phyloP scores from a whole-genome alignment of 1,140 invertebrate species.

The Cephus cinctus region DNA sequence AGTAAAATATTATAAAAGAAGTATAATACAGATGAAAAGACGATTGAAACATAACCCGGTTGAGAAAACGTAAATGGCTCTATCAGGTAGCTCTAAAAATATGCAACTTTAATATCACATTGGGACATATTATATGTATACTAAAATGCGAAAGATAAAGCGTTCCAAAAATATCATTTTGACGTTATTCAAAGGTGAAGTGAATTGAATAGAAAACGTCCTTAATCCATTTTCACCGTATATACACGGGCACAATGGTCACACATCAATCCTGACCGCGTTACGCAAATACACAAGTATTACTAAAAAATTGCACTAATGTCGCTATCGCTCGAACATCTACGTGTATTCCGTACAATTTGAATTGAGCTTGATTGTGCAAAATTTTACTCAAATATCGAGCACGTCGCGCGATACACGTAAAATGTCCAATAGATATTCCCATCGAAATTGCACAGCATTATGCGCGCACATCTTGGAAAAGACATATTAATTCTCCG shows the following conservation, averaged over 20 bases:
- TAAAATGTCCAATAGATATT: too few species aligned
- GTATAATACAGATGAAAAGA: too few species aligned
- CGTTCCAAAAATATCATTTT: conserved; percentile 8
- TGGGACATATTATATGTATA: background rate
- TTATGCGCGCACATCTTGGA: too few species aligned
- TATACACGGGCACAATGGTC: background rate
- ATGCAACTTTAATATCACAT: conserved; percentile 1
- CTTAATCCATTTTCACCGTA: background rate
- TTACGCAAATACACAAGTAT: background rate
- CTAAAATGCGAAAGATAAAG: conserved; percentile 3
- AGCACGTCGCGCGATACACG: too few species aligned
- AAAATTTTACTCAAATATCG: too few species aligned
- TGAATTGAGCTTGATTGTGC: too few species aligned
- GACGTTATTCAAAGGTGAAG: background rate
- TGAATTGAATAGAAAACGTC: background rate
- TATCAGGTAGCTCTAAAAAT: conserved; percentile 1
- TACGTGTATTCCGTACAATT: too few species aligned
- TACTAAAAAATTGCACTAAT: background rate
- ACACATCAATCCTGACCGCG: background rate
- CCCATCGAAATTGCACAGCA: too few species aligned
- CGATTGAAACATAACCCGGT: background rate
- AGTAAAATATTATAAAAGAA: background rate
- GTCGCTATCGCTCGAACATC: background rate
- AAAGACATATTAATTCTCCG: too few species aligned
- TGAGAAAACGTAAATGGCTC: background rate